A percentile compares a stretch with the other conserved stretches of the same genome.
These are phyloP conservation scores for Drosophila sucinea DNA, from an alignment of 1,140 invertebrate genomes.

Conservation along the genomic window DNA sequence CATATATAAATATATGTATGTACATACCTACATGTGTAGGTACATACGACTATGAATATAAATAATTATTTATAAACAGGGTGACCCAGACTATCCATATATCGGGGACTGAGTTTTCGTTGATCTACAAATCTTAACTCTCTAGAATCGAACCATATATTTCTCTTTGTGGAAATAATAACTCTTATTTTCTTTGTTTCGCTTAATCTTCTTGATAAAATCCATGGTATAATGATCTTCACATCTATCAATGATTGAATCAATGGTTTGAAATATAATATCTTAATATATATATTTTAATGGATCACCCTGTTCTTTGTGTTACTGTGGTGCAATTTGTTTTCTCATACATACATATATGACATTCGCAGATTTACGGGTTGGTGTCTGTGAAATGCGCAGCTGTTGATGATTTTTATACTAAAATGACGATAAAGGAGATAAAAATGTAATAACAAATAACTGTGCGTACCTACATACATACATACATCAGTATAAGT, in stretches of 20 bases:
- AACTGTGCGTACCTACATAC: not conserved
- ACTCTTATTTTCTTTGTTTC: too few relatives aligned
- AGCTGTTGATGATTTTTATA: slow-evolving; percentile 57
- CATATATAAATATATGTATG: slow-evolving; percentile 36
- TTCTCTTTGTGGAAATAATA: too few relatives aligned
- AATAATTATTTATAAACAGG: not conserved
- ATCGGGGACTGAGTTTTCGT: too few relatives aligned
- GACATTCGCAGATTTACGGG: slow-evolving; percentile 19
- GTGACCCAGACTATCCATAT: not conserved
- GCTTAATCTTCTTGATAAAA: too few relatives aligned
- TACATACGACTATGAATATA: slow-evolving; percentile 34
- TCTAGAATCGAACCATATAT: too few relatives aligned
- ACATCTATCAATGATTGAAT: too few relatives aligned
- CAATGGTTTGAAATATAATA: too few relatives aligned
- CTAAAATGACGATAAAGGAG: slow-evolving; percentile 13
- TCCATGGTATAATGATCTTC: too few relatives aligned
- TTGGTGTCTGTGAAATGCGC: slow-evolving; percentile 55
- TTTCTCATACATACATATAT: slow-evolving; percentile 42
- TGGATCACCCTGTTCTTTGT: not conserved
- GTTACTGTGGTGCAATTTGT: slow-evolving; percentile 44
- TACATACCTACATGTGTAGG: slow-evolving; percentile 16
- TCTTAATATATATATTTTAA: not conserved
- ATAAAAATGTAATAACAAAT: slow-evolving; percentile 33
- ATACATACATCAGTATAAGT: not conserved
- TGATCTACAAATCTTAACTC: too few relatives aligned